phyloP scores from a whole-genome alignment of 2,888 invertebrate species.

The Orthosia gracilis region DNA sequence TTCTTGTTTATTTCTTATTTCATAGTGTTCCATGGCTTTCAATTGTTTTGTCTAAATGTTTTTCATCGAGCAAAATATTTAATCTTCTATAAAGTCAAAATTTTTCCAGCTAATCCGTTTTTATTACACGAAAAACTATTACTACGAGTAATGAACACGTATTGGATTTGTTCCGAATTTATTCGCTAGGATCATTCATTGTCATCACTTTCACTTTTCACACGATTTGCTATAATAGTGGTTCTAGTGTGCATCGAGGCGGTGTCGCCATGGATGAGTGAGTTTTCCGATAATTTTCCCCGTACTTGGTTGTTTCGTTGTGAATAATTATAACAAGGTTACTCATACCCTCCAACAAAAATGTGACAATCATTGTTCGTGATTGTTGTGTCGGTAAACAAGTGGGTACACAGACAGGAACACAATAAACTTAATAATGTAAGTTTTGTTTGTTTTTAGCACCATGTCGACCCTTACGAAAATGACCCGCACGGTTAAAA shows the following conservation, averaged over 20 bases:
- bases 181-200: conserved; percentile 90
- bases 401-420: conserved; percentile 7
- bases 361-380: conserved; percentile 78
- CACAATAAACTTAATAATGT: conserved; percentile 28
- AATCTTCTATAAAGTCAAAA: conserved; percentile 88
- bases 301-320: conserved; percentile 78
- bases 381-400: conserved; percentile 63
- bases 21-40: conserved; percentile 88
- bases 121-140: conserved; percentile 86
- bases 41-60: conserved; percentile 90
- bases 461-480: conserved; percentile 92
- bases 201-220: conserved; percentile 91
- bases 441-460: conserved; percentile 76
- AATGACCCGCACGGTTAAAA: conserved; percentile 93
- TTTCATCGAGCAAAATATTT: conserved; percentile 88
- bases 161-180: conserved; percentile 90
- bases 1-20: conserved; percentile 90
- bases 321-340: conserved; percentile 85
- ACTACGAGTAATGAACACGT: conserved; percentile 90
- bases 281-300: conserved; percentile 82
- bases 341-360: conserved; percentile 81
- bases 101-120: conserved; percentile 87
- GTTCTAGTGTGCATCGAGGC: conserved; percentile 83
- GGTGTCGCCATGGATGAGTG: conserved; percentile 90
- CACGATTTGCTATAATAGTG: conserved; percentile 86